These are phyloP conservation scores for Dinomys branickii DNA, from an alignment of 2,113 vertebrate genomes.

Conservation along the genomic window DNA sequence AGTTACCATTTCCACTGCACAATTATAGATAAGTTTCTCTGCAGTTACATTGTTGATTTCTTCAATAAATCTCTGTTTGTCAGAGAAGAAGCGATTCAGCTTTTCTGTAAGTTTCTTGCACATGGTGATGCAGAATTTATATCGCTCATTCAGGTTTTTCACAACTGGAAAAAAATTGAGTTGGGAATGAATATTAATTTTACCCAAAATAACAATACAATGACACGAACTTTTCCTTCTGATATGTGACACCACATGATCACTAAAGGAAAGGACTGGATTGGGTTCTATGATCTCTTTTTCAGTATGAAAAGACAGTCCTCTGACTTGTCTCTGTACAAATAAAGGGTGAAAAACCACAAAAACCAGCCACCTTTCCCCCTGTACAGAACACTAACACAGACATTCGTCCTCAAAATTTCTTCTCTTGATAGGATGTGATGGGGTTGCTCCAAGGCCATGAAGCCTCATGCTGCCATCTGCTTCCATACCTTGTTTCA, in stretches of 20 bases:
- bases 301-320: not conserved
- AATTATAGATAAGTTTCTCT: constrained; percentile 97
- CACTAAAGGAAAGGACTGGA: not conserved
- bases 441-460: not conserved
- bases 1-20: constrained; percentile 96
- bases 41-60: constrained; percentile 98
- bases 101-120: constrained; percentile 95
- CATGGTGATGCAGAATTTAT: constrained; percentile 96
- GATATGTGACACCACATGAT: not conserved
- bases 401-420: not conserved
- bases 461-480: rapidly evolving
- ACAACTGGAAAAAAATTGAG: constrained; percentile 89
- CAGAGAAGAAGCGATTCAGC: constrained; percentile 96
- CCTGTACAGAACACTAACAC: not conserved
- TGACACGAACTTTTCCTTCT: not conserved
- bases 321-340: not conserved
- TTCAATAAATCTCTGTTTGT: constrained; percentile 97
- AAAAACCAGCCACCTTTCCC: not conserved
- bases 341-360: not conserved
- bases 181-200: constrained; percentile 57
- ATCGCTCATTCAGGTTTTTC: constrained; percentile 95
- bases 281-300: not conserved
- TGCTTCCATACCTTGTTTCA: constrained; percentile 93
- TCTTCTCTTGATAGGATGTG: not conserved
- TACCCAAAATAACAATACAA: not conserved